phyloP scores from a whole-genome alignment of 2,797 vertebrate species.

The Gallinago stenura region DNA sequence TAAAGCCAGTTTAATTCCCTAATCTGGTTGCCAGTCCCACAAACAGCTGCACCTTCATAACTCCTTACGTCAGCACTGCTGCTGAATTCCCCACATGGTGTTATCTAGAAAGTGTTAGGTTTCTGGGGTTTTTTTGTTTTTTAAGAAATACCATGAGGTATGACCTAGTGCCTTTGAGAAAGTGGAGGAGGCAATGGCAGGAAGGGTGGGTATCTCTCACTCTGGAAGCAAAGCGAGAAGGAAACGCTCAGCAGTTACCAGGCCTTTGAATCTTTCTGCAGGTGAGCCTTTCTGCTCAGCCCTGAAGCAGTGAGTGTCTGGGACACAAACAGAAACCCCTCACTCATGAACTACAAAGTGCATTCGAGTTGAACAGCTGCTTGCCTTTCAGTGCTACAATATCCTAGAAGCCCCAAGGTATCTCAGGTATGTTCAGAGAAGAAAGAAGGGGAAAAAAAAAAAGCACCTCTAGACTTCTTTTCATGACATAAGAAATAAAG shows the following conservation, averaged over 20 bases:
- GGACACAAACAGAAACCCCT: neutral
- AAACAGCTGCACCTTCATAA: neutral
- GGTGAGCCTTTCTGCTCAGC: neutral
- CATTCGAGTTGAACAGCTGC: neutral
- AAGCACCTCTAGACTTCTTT: neutral
- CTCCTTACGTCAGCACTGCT: neutral
- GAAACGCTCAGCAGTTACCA: neutral
- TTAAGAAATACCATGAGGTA: neutral
- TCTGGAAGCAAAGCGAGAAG: neutral
- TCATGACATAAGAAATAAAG: neutral
- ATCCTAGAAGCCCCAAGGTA: neutral
- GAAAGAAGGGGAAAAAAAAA: neutral
- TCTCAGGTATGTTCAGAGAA: neutral
- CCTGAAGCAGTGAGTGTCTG: neutral
- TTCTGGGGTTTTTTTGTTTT: neutral
- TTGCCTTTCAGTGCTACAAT: neutral
- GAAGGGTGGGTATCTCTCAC: conserved; percentile 4
- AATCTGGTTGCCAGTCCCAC: neutral
- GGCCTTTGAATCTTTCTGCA: neutral
- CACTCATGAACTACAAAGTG: neutral
- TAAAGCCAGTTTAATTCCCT: neutral
- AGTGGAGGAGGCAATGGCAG: neutral
- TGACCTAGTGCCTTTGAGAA: neutral
- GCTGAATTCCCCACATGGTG: neutral
- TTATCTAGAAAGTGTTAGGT: neutral